Evolutionary conservation across 2,113 vertebrate species (phyloP), one percentile per base, ranked within the genome.

Genomic region (Cinclus mexicanus): DNA sequence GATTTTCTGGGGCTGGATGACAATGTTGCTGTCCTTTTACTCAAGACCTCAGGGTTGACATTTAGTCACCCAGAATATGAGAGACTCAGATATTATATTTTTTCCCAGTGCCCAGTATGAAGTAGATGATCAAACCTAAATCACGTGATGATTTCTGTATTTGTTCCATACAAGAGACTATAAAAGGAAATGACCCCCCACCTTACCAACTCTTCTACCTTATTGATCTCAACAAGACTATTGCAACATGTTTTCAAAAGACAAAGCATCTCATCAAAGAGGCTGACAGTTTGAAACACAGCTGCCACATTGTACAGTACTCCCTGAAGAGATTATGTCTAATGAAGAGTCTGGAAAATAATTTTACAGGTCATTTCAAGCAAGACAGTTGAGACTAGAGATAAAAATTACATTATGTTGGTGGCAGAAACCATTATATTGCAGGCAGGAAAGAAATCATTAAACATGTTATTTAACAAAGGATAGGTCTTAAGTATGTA

Each of bases 291-390:
- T 71, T 70, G 57, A 94, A 90, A 70, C 93, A 85, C 93, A 96
- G 85, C 79, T 96, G 92, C 64, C 79, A 95, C 69, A 8, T 28
- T 68, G 85, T 56, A 67, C 56, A 81, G 64, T 78, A 63, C 83
- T 97, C 93, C 92, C 95, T 91, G 77, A 95, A 95, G 94, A 95
- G 92, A 93, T 93, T 78, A 90, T 70, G 76, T 67, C 92, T 94
- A 97, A 96, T 82, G 88, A 97, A 92, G 93, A 95, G 60, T 53
- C 79, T 92, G 64, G 64, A 93, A 96, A 81, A 94, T 88, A 92
- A 97, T 95, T 96, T 97, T 96, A 94, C 93, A 95, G 95, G 92
- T 94, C 94, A 96, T 95, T 97, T 96, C 93, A 94, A 92, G 56
- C 71, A 92, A 91, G 80, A 64, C 11, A 93, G 50, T 86, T 78